Percentiles rank a stretch among this genome's conserved stretches.
Evolutionary conservation across 2,113 vertebrate genomes (phyloP).

Genomic region (Gymnarchus niloticus): DNA sequence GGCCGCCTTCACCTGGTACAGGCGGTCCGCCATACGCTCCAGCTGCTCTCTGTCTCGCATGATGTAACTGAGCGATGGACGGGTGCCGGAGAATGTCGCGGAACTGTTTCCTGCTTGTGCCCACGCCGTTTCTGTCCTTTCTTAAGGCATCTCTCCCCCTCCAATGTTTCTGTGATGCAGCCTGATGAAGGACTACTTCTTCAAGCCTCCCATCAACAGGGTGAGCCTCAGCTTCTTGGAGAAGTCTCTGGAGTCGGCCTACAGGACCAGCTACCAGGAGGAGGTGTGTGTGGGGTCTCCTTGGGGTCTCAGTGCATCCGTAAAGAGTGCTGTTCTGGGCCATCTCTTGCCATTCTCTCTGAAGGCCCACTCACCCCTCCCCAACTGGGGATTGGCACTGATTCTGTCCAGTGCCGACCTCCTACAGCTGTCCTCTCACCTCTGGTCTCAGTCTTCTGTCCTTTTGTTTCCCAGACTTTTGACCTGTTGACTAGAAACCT

Average conservation of each 20-base stretch:
- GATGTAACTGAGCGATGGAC: neutral
- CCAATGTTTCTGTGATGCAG: constrained; percentile 46
- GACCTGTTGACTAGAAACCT: neutral
- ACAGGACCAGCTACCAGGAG: constrained; percentile 87
- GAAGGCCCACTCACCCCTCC: too few relatives aligned
- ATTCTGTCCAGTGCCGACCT: neutral
- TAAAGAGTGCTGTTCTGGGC: neutral
- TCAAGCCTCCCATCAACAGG: constrained; percentile 94
- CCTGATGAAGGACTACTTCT: constrained; percentile 98
- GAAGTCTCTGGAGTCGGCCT: constrained; percentile 76
- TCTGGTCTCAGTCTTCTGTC: neutral
- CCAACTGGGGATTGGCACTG: neutral
- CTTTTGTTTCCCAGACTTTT: neutral
- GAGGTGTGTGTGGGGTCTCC: constrained; percentile 63
- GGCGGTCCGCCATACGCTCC: neutral
- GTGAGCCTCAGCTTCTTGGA: constrained; percentile 93
- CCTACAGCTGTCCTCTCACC: neutral
- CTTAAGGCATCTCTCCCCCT: constrained; percentile 25
- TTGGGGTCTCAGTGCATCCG: neutral
- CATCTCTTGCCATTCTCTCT: neutral
- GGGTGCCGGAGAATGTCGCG: neutral
- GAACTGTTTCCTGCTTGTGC: neutral
- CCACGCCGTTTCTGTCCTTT: neutral
- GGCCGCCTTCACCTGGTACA: neutral
- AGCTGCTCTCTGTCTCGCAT: neutral